Base-by-base conservation (phyloP, 2,797 vertebrate species). In the Cynodonichthys magdalenae region DNA sequence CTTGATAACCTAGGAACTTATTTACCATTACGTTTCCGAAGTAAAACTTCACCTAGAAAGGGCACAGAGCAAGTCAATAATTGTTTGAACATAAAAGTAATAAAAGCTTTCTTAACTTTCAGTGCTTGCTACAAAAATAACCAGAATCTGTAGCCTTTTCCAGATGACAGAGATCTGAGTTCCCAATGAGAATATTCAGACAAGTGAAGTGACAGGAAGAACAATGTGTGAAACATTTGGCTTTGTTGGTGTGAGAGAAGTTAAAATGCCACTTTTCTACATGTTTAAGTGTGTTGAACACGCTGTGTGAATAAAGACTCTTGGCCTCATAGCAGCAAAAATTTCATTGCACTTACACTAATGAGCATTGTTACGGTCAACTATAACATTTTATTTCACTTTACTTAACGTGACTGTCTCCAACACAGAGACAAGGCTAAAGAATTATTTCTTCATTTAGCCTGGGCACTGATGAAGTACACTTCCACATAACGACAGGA, bases 1-100 rank as follows among this genome's bases (percentile, higher is more conserved):
- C 34, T 50, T 59, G 29, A 14, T 41, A 29, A 24, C 46, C 12
- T 2, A 28, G 39, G 1, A 31, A n/a, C 9, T 59, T 9, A 15
- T 75, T 60, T 18, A 20, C 12, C 8, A 45, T 42, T 17, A 54
- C 18, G 14, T 5, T n/a, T 42, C 14, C 42, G 7, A 18, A 8
- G 15, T 20, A 28, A 12, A 5, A 24, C 31, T 56, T 12, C 31
- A 46, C 42, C 1, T 18, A 15, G 12, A 63, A 41, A 39, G 11
- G 50, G 58, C 14, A 59, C 15, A 59, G 20, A 27, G 17, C n/a
- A 34, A 15, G 42, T 29, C 36, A 61, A 65, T 36, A 11, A 62
- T 7, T 58, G 29, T 18, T 46, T 19, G n/a, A 46, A 19, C 45
- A 14, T 41, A 41, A 10, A 20, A 17, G 17, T 15, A 27, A 5